Evolutionary conservation across 2,113 vertebrate species (phyloP).

Genomic region (Urocynchramus pylzowi): DNA sequence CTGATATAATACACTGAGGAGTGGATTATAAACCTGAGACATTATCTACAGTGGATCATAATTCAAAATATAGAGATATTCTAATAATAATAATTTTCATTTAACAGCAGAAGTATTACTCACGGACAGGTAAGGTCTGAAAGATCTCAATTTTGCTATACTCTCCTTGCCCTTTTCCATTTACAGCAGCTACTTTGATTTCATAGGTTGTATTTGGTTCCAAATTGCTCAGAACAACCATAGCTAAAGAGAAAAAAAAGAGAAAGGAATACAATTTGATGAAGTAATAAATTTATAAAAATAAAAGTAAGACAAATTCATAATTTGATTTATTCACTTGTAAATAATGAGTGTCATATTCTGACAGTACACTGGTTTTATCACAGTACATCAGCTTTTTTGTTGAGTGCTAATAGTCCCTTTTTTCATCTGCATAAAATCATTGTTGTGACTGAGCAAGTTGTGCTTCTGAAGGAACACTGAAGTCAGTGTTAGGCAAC

Average conservation of each 20-base stretch:
- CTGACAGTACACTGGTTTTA: background rate
- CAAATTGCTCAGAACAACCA: constrained; percentile 86
- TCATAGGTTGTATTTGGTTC: constrained; percentile 98
- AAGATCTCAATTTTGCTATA: constrained; percentile 93
- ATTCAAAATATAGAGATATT: background rate
- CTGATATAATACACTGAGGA: background rate
- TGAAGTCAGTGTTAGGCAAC: background rate
- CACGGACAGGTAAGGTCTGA: constrained; percentile 94
- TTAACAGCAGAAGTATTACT: constrained; percentile 66
- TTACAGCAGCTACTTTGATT: constrained; percentile 92
- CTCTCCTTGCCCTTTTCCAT: constrained; percentile 96
- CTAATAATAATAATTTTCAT: background rate
- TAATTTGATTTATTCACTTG: background rate
- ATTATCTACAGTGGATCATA: background rate
- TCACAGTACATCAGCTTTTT: background rate
- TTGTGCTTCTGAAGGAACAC: background rate
- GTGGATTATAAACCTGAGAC: background rate
- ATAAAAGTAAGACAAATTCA: background rate
- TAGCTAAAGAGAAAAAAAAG: constrained; percentile 72
- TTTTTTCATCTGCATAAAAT: background rate
- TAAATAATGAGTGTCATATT: background rate
- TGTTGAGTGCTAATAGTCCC: background rate
- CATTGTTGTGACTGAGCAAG: background rate
- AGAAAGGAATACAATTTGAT: background rate
- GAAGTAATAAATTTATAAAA: background rate